These are phyloP conservation scores for Tromatobia lineatoria DNA, from an alignment of 2,888 invertebrate genomes.

Conservation along the genomic window DNA sequence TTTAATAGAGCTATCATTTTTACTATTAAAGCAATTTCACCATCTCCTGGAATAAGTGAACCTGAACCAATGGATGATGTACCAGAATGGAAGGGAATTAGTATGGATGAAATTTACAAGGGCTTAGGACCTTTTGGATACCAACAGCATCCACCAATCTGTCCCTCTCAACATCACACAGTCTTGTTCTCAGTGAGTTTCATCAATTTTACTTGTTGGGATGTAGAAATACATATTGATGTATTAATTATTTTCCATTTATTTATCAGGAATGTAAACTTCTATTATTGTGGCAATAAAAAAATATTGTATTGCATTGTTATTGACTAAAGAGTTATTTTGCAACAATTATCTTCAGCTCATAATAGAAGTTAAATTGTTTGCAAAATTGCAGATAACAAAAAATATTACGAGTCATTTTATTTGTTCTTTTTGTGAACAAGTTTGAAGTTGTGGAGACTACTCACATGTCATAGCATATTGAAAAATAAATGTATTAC, in stretches of 20 bases:
- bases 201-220: neutral
- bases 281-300: neutral
- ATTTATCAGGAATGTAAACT: neutral
- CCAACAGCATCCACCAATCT: constrained; percentile 86
- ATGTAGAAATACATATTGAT: neutral
- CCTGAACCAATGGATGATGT: constrained; percentile 75
- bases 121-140: constrained; percentile 85
- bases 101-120: constrained; percentile 85
- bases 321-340: no score
- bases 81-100: constrained; percentile 85
- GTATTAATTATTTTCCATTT: neutral
- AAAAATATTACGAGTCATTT: no score
- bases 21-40: constrained; percentile 72
- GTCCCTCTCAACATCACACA: constrained; percentile 88
- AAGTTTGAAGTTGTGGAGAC: no score
- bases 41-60: constrained; percentile 73
- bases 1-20: neutral
- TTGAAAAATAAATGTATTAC: no score
- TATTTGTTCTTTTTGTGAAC: no score
- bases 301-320: no score
- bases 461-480: no score
- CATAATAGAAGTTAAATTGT: no score
- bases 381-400: no score
- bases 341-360: no score
- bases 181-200: constrained; percentile 88